phyloP scores from a whole-genome alignment of 2,888 invertebrate species.

The Criorhina ranunculi region DNA sequence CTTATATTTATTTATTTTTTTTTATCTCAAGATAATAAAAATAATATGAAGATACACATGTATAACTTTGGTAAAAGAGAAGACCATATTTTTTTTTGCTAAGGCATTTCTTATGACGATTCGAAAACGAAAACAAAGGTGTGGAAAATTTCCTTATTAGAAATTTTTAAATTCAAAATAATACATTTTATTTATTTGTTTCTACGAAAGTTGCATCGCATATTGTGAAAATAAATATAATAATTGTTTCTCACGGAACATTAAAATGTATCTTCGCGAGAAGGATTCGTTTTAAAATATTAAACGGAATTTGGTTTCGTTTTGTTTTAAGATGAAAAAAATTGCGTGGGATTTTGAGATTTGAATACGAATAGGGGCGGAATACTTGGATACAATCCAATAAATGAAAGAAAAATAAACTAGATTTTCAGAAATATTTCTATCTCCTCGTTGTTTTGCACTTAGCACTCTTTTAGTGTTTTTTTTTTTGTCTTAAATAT shows the following conservation, averaged over 20 bases:
- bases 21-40: not conserved
- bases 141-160: not conserved
- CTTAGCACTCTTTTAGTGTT: constrained; percentile 29
- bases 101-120: not conserved
- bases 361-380: constrained; percentile 10
- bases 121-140: not conserved
- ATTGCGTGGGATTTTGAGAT: constrained; percentile 56
- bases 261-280: constrained; percentile 11
- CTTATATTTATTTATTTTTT: not conserved
- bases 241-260: constrained; percentile 21
- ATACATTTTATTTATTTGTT: not conserved
- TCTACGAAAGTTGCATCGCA: constrained; percentile 2
- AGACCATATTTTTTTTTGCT: not conserved
- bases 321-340: constrained; percentile 8
- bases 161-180: not conserved
- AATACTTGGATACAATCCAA: constrained; percentile 67
- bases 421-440: constrained; percentile 45
- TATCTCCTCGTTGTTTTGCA: constrained; percentile 53
- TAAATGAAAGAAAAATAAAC: constrained; percentile 51
- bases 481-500: constrained; percentile 1
- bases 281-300: not conserved
- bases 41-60: constrained; percentile 5
- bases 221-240: constrained; percentile 1
- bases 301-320: not conserved
- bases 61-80: no score